These are phyloP conservation scores for Coboldia fuscipes DNA, from an alignment of 1,140 invertebrate genomes.

Conservation along the genomic window DNA sequence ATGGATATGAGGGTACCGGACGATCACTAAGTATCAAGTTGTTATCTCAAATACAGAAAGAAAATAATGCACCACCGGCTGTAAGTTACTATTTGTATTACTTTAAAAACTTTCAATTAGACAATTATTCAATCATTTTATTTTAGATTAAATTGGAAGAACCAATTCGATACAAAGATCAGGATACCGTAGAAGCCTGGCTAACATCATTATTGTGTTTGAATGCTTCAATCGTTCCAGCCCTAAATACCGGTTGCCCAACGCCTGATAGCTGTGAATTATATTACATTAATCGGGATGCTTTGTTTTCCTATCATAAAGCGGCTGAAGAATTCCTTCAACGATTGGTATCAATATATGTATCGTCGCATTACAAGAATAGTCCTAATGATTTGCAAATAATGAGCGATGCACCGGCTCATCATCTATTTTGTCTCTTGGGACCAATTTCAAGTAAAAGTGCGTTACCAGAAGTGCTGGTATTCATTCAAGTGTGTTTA, in stretches of 20 bases:
- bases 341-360: conserved; percentile 77
- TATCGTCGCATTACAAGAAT: conserved; percentile 98
- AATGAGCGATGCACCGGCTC: conserved; percentile 95
- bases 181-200: conserved; percentile 84
- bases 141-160: conserved; percentile 60
- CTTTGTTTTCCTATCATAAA: conserved; percentile 91
- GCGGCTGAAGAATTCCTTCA: conserved; percentile 91
- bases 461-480: conserved; percentile 72
- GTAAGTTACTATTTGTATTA: conserved; percentile 10
- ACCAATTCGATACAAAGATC: conserved; percentile 81
- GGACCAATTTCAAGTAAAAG: conserved; percentile 56
- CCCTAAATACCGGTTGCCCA: conserved; percentile 57
- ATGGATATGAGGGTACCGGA: conserved; percentile 97
- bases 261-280: conserved; percentile 75
- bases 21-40: conserved; percentile 89
- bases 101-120: not conserved
- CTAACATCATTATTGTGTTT: conserved; percentile 80
- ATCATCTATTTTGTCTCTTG: conserved; percentile 89
- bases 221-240: conserved; percentile 46
- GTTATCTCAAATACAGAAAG: conserved; percentile 60
- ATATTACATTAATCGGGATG: conserved; percentile 82
- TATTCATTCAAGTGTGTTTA: conserved; percentile 81
- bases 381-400: conserved; percentile 97
- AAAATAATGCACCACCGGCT: conserved; percentile 28
- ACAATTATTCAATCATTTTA: not conserved